A percentile compares a stretch with the other conserved stretches of the same genome.
These are phyloP conservation scores for Apis mellifera DNA, from an alignment of 1,140 invertebrate genomes.

Conservation along the genomic window DNA sequence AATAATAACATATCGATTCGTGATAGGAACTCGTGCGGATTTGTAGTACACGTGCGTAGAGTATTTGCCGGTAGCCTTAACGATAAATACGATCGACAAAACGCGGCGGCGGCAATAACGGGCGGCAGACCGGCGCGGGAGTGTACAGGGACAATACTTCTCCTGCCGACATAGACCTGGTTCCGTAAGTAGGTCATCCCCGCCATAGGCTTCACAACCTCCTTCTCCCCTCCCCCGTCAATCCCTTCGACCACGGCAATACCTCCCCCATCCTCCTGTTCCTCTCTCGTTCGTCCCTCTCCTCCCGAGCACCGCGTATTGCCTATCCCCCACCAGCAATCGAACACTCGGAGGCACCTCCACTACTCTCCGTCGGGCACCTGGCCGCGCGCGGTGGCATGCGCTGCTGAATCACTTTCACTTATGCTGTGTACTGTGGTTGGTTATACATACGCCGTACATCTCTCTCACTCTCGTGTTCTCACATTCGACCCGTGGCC, in stretches of 20 bases:
- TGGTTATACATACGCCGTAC: slow-evolving; percentile 59
- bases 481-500: slow-evolving; percentile 52
- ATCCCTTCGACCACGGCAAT: slow-evolving; percentile 67
- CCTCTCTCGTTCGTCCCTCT: slow-evolving; percentile 62
- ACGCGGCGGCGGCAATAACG: slow-evolving; percentile 16
- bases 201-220: slow-evolving; percentile 74
- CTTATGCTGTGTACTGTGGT: slow-evolving; percentile 77
- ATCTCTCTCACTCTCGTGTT: slow-evolving; percentile 39
- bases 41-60: slow-evolving; percentile 17
- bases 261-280: slow-evolving; percentile 66
- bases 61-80: slow-evolving; percentile 33
- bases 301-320: slow-evolving; percentile 67
- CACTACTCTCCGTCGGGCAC: slow-evolving; percentile 77
- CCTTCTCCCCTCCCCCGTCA: slow-evolving; percentile 79
- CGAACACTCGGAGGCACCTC: slow-evolving; percentile 74
- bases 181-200: slow-evolving; percentile 87
- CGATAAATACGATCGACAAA: slow-evolving; percentile 46
- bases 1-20: neutral
- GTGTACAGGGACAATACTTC: slow-evolving; percentile 77
- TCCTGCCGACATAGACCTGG: slow-evolving; percentile 81
- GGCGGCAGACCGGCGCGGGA: slow-evolving; percentile 47
- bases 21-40: slow-evolving; percentile 4
- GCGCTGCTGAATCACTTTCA: slow-evolving; percentile 80
- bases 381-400: slow-evolving; percentile 80
- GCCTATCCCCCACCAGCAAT: slow-evolving; percentile 28